These are phyloP conservation scores for Pocillopora meandrina DNA, from an alignment of 92 coral and sea anemone genomes.

Conservation along the genomic window DNA sequence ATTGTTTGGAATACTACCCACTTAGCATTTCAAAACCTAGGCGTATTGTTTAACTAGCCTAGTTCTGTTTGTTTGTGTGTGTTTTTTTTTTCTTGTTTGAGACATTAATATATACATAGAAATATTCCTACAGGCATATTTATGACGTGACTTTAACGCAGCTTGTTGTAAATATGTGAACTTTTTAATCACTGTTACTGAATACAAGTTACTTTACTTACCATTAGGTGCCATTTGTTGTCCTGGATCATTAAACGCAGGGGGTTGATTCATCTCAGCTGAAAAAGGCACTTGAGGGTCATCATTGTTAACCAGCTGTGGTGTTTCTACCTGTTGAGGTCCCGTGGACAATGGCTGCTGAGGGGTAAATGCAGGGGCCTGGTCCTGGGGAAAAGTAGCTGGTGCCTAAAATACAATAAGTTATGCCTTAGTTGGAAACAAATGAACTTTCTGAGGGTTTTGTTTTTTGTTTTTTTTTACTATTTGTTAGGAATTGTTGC, in stretches of 20 bases:
- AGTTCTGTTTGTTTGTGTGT: too few species aligned
- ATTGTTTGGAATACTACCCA: neutral
- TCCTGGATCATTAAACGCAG: constrained; percentile 16
- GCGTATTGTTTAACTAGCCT: too few species aligned
- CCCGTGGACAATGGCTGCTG: constrained; percentile 25
- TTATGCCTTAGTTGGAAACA: neutral
- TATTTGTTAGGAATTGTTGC: too few species aligned
- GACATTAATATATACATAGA: too few species aligned
- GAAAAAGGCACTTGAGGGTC: constrained; percentile 23
- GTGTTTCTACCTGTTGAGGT: constrained; percentile 30
- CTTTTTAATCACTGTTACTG: too few species aligned
- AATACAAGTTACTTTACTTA: neutral
- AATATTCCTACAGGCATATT: too few species aligned
- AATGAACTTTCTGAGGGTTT: neutral
- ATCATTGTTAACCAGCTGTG: constrained; percentile 17
- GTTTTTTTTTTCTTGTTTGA: too few species aligned
- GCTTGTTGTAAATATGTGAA: too few species aligned
- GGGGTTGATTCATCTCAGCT: constrained; percentile 26
- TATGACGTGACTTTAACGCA: too few species aligned
- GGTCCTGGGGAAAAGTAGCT: neutral
- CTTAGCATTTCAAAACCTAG: too few species aligned
- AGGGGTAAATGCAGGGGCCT: constrained; percentile 19
- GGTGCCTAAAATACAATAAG: neutral
- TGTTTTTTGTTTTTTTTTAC: too few species aligned
- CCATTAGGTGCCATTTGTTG: constrained; percentile 32